Base-by-base conservation (phyloP, 2,113 vertebrate genomes). In the Aythya baeri region DNA sequence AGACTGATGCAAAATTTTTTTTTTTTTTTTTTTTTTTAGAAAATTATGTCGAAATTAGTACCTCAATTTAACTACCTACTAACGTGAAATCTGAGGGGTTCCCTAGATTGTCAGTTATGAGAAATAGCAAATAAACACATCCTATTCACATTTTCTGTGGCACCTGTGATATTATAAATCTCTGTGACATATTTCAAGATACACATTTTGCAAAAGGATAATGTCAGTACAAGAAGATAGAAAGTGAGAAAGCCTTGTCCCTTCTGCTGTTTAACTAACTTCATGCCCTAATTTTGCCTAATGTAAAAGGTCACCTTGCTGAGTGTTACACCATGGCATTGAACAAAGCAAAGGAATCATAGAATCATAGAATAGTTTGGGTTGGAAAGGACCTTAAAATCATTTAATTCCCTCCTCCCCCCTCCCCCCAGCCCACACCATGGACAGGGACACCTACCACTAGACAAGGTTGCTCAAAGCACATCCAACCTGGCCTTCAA, bases 151-250 rank as follows among this genome's bases (percentile, higher is more conserved):
- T 88, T 61, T 74, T 73, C 21, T 55, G 23, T 71, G 7, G 1
- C 3, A 41, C 12, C 36, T 70, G 7, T 68, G 50, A 21, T 29
- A 92, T 68, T 58, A 38, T 63, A 73, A 73, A 43, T 2, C 0
- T 21, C 8, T 32, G 0, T n/a, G 44, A 36, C 21, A 26, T 61
- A 74, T 9, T 52, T 11, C 6, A 43, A 78, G 0, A 1, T 4
- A 36, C 4, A 62, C 7, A 3, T 91, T 82, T 91, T 79, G 15
- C 18, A 67, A 82, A 66, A 18, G 16, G 6, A 38, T 29, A 46
- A 7, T 31, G 22, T 27, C 49, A 75, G 29, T 27, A 62, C 9
- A 8, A 75, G 22, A 75, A 8, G 16, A 52, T 0, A 71, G 62
- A 43, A 86, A 86, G 6, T 31, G 34, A 46, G 66, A 89, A 83